phyloP scores from a whole-genome alignment of 2,888 invertebrate species.

The Athalia rosae region DNA sequence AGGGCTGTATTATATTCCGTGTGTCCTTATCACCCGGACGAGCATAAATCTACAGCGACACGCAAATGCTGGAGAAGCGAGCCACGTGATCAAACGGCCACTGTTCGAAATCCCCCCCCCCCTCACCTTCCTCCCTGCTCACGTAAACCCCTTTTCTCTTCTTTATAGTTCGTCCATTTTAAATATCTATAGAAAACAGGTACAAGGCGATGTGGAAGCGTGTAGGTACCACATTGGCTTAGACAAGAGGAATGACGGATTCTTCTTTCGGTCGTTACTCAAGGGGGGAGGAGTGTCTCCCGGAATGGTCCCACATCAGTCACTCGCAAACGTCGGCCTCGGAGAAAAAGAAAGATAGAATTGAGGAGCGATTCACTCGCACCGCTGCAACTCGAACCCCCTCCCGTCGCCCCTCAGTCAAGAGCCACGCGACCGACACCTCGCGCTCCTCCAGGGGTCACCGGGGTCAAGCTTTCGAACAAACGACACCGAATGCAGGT shows the following conservation, averaged over 20 bases:
- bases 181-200: conserved; percentile 4
- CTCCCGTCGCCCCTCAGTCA: background rate
- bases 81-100: conserved; percentile 45
- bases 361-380: background rate
- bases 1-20: conserved; percentile 65
- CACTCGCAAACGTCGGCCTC: conserved; percentile 47
- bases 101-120: conserved; percentile 30
- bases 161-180: background rate
- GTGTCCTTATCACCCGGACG: conserved; percentile 62
- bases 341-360: conserved; percentile 23
- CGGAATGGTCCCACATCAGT: conserved; percentile 56
- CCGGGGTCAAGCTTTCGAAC: background rate
- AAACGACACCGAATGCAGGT: background rate
- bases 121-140: background rate
- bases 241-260: conserved; percentile 45
- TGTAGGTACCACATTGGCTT: conserved; percentile 1
- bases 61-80: conserved; percentile 55
- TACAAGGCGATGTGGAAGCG: background rate
- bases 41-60: conserved; percentile 63
- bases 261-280: conserved; percentile 55
- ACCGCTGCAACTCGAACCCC: background rate
- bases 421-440: conserved; percentile 14
- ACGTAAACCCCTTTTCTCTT: background rate
- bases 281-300: conserved; percentile 51
- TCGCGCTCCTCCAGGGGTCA: background rate